Percentiles rank a stretch among this genome's conserved stretches.
Evolutionary conservation across 2,888 invertebrate genomes (phyloP).

Genomic region (Latheticus oryzae): DNA sequence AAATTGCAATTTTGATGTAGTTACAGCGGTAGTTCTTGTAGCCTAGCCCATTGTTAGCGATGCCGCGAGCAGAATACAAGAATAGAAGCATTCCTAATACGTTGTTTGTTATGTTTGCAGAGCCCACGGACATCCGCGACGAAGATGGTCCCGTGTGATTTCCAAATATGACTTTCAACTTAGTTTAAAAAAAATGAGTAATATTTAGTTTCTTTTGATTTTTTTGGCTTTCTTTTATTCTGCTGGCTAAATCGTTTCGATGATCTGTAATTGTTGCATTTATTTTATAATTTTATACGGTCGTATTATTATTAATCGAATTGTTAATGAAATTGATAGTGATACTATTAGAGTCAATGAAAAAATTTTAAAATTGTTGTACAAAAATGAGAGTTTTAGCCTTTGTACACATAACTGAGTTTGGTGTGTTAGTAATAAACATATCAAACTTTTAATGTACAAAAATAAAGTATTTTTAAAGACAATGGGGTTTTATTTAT

Average conservation of each 20-base stretch:
- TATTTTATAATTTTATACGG: conserved; percentile 42
- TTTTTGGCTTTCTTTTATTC: conserved; percentile 50
- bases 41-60: too few relatives aligned
- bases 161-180: conserved; percentile 34
- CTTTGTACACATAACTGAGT: too few relatives aligned
- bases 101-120: conserved; percentile 47
- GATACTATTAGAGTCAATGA: conserved; percentile 6
- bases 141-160: conserved; percentile 45
- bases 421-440: conserved; percentile 39
- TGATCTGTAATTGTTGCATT: conserved; percentile 36
- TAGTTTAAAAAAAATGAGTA: conserved; percentile 40
- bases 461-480: conserved; percentile 37
- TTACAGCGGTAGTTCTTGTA: conserved; percentile 5
- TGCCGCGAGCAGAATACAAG: conserved; percentile 48
- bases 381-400: too few relatives aligned
- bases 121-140: conserved; percentile 45
- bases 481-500: conserved; percentile 12
- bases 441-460: conserved; percentile 47
- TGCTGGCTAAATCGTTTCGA: conserved; percentile 47
- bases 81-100: conserved; percentile 36
- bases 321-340: conserved; percentile 21
- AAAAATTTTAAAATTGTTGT: too few relatives aligned
- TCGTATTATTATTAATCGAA: conserved; percentile 7
- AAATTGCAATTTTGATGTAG: too few relatives aligned
- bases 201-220: too few relatives aligned